Percentiles rank a stretch among this genome's conserved stretches.
Evolutionary conservation across 2,113 vertebrate genomes (phyloP).

Genomic region (Barnardius zonarius): DNA sequence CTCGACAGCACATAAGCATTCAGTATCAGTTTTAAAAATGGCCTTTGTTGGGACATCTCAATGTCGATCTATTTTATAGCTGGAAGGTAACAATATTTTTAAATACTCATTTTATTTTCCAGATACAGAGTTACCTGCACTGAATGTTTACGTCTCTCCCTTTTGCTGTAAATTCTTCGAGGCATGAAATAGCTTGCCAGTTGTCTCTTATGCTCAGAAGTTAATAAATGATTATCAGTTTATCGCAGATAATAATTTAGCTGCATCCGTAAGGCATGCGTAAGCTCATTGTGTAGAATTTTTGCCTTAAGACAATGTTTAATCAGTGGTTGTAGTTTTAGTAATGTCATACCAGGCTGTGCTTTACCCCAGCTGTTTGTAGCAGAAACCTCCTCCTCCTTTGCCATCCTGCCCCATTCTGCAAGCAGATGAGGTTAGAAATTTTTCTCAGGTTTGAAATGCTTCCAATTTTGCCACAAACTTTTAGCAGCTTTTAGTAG

Average conservation of each 20-base stretch:
- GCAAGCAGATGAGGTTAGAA: background rate
- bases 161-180: conserved; percentile 76
- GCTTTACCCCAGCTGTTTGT: background rate
- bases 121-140: conserved; percentile 64
- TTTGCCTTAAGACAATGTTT: conserved; percentile 58
- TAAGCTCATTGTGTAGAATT: conserved; percentile 51
- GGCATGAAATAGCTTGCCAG: conserved; percentile 79
- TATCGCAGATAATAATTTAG: conserved; percentile 69
- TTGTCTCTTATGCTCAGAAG: conserved; percentile 64
- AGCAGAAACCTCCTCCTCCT: background rate
- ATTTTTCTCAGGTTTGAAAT: background rate
- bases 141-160: conserved; percentile 13
- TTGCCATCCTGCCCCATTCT: background rate
- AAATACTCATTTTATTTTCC: conserved; percentile 69
- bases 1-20: background rate
- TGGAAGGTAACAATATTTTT: conserved; percentile 35
- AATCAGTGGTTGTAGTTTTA: background rate
- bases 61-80: conserved; percentile 13
- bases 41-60: conserved; percentile 26
- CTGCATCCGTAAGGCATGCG: conserved; percentile 48
- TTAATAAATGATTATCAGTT: conserved; percentile 76
- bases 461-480: background rate
- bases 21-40: conserved; percentile 15
- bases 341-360: background rate
- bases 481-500: background rate